These are phyloP conservation scores for Enteromius treurensis DNA, from an alignment of 2,797 vertebrate species.

Conservation along the genomic window DNA sequence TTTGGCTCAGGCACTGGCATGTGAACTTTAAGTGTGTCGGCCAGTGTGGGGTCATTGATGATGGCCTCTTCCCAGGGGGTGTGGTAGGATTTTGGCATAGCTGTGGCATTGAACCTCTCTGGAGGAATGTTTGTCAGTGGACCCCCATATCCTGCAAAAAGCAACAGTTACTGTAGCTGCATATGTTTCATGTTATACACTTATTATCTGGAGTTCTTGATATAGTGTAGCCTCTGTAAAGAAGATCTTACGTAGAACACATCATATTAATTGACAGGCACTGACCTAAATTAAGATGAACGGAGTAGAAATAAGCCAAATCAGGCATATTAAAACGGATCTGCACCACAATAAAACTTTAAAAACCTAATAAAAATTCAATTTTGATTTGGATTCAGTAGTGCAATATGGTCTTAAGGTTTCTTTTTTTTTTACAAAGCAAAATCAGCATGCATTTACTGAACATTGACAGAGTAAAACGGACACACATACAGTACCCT, in stretches of 20 bases:
- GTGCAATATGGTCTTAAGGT: background rate
- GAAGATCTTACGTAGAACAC: background rate
- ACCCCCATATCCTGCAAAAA: slow-evolving; percentile 78
- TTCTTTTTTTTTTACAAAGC: background rate
- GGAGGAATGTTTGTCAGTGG: slow-evolving; percentile 82
- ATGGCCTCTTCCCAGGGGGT: slow-evolving; percentile 98
- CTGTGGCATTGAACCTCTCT: slow-evolving; percentile 84
- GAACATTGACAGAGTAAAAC: background rate
- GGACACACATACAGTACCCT: background rate
- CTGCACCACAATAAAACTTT: background rate
- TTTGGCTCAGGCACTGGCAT: slow-evolving; percentile 82
- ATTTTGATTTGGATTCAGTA: background rate
- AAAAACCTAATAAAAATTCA: background rate
- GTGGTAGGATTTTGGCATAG: slow-evolving; percentile 89
- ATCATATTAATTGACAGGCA: background rate
- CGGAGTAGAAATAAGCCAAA: background rate
- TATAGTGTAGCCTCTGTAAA: background rate
- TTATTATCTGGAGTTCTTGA: background rate
- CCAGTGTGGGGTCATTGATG: slow-evolving; percentile 86
- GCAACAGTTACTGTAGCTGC: background rate
- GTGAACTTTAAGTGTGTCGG: slow-evolving; percentile 85
- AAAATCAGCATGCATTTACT: background rate
- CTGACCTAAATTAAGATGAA: background rate
- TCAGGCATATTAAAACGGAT: background rate
- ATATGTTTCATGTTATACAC: background rate